Base-by-base conservation (phyloP, 2,797 vertebrate species). In the Sphenopsis melanotis region DNA sequence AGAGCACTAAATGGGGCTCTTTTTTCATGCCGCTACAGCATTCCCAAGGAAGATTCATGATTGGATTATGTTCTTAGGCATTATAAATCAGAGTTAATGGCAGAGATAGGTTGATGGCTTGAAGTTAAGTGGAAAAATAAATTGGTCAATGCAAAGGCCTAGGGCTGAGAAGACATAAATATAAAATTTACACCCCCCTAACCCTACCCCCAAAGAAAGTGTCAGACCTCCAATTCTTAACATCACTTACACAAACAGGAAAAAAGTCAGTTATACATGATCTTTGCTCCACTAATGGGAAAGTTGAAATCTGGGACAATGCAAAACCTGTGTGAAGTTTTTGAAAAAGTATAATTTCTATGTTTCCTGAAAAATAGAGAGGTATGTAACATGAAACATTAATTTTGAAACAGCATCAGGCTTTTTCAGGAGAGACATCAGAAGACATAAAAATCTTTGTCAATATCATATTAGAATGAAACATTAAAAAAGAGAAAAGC, bases 81-180 rank as follows among this genome's bases (percentile, higher is more conserved):
- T 91, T 95, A 96, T 98, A 98, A 98, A 98, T 98, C 97, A 98
- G 83, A 91, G 68, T 55, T 86, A 95, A 96, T 93, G 95, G 96
- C 97, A 98, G 88, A 95, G 95, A 96, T 96, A 95, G 94, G 92
- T 92, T 97, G 96, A 97, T 89, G 83, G 94, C 85, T 97, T 96
- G 95, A 97, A 97, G 90, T 52, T 96, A 97, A 97, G 97, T 95
- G 89, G 83, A 97, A 97, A 97, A 98, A 97, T 97, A 97, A 97
- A 97, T 97, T 89, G 95, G 85, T 63, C 91, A 96, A 88, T 27
- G 83, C 49, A 90, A 96, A 92, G 93, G 81, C 89, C 83, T 81
- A 60, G 76, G 95, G 88, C 96, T 94, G 69, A 90, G 80, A 94
- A 97, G 95, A 90, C 89, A 96, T 97, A 97, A 97, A 98, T 97